A percentile compares a stretch with the other conserved stretches of the same genome.
These are phyloP conservation scores for Copidosoma aretas DNA, from an alignment of 2,888 invertebrate species.

Conservation along the genomic window DNA sequence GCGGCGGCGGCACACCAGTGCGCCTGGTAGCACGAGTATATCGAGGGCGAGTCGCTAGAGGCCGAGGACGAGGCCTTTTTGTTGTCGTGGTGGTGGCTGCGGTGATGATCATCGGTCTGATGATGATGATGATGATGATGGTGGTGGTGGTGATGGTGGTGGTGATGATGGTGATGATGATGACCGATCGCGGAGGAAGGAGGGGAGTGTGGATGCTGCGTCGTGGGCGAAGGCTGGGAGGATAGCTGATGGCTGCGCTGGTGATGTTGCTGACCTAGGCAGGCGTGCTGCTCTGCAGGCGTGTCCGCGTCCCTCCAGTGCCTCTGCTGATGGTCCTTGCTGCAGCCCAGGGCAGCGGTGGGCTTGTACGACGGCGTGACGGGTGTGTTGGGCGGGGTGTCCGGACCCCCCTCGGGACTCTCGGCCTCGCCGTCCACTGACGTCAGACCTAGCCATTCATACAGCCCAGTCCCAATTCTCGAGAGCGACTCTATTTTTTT, in stretches of 20 bases:
- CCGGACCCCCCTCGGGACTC: conserved; percentile 58
- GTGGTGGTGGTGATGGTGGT: conserved; percentile 62
- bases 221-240: conserved; percentile 52
- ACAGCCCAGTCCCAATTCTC: conserved; percentile 61
- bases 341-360: conserved; percentile 28
- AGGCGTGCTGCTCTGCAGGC: conserved; percentile 45
- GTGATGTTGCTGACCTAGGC: conserved; percentile 61
- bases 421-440: conserved; percentile 60
- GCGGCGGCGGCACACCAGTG: conserved; percentile 61
- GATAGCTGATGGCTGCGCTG: conserved; percentile 61
- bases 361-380: conserved; percentile 59
- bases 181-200: conserved; percentile 2
- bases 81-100: conserved; percentile 59
- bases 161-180: conserved; percentile 48
- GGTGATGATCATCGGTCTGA: conserved; percentile 50
- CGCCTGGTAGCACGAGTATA: conserved; percentile 60
- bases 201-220: conserved; percentile 60
- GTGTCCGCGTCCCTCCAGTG: conserved; percentile 56
- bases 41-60: conserved; percentile 54
- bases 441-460: conserved; percentile 61
- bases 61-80: conserved; percentile 50
- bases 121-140: conserved; percentile 54
- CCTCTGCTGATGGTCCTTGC: conserved; percentile 53
- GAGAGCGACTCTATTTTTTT: conserved; percentile 48
- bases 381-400: conserved; percentile 62